phyloP scores from a whole-genome alignment of 2,113 vertebrate genomes.

The Variabilichromis moorii region DNA sequence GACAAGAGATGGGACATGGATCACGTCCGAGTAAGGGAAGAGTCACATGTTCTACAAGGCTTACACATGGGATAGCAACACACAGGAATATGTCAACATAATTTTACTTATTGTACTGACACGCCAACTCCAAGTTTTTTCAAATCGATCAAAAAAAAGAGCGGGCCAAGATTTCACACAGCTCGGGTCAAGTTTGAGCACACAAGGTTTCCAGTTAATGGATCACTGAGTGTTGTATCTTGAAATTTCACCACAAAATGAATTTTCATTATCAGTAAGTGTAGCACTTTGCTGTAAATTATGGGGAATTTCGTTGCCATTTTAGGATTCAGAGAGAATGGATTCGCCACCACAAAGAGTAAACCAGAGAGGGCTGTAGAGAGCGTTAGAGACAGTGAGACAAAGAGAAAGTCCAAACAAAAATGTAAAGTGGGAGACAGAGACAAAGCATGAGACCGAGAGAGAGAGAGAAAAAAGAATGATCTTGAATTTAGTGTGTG shows the following conservation, averaged over 20 bases:
- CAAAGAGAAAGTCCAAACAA: slow-evolving; percentile 7
- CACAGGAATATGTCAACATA: background rate
- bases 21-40: background rate
- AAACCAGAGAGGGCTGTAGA: background rate
- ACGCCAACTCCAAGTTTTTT: background rate
- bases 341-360: background rate
- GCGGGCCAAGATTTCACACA: background rate
- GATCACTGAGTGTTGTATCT: background rate
- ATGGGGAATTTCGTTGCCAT: slow-evolving; percentile 33
- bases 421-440: slow-evolving; percentile 38
- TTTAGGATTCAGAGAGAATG: slow-evolving; percentile 22
- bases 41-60: background rate
- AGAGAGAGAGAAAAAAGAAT: slow-evolving; percentile 50
- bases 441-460: slow-evolving; percentile 22
- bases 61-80: background rate
- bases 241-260: slow-evolving; percentile 3
- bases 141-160: slow-evolving; percentile 6
- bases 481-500: slow-evolving; percentile 63
- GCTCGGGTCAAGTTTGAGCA: background rate
- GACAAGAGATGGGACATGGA: background rate
- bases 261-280: slow-evolving; percentile 30
- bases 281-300: slow-evolving; percentile 28
- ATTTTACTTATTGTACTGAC: slow-evolving; percentile 5
- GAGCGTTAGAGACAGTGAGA: background rate
- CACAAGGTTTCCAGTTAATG: background rate